phyloP scores from a whole-genome alignment of 2,113 vertebrate genomes.

The Phrynosoma blainvillii region DNA sequence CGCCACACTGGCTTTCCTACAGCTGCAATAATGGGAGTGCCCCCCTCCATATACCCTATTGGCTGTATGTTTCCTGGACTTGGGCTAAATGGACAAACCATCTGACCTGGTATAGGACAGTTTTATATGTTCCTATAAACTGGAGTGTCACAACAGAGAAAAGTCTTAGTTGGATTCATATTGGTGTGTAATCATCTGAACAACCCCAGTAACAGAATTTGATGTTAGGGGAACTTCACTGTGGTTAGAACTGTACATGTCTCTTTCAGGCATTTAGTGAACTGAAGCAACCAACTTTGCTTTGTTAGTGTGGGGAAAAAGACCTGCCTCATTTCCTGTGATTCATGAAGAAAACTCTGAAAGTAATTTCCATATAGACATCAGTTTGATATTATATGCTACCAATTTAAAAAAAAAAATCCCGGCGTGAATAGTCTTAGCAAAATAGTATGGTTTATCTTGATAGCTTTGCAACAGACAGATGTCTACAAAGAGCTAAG shows the following conservation, averaged over 20 bases:
- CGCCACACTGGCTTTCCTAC: no score
- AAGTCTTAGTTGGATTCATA: no score
- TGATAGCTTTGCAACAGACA: slow-evolving; percentile 34
- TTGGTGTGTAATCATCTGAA: neutral
- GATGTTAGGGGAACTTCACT: neutral
- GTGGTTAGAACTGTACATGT: neutral
- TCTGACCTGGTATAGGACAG: neutral
- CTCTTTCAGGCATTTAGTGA: neutral
- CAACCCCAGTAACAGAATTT: neutral
- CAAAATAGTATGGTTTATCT: slow-evolving; percentile 34
- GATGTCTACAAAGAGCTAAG: neutral
- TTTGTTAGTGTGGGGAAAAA: neutral
- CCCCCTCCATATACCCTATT: neutral
- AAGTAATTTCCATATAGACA: neutral
- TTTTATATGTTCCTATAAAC: neutral
- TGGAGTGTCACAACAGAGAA: neutral
- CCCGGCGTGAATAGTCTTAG: neutral
- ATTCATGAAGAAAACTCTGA: neutral
- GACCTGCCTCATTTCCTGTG: neutral
- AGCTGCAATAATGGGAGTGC: neutral
- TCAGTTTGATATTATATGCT: neutral
- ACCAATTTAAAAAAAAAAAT: neutral
- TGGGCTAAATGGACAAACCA: neutral
- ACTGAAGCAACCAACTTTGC: neutral
- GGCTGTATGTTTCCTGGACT: no score